Percentiles rank a stretch among this genome's conserved stretches.
Evolutionary conservation across 2,797 vertebrate genomes (phyloP).

Genomic region (Otolemur crassicaudatus): DNA sequence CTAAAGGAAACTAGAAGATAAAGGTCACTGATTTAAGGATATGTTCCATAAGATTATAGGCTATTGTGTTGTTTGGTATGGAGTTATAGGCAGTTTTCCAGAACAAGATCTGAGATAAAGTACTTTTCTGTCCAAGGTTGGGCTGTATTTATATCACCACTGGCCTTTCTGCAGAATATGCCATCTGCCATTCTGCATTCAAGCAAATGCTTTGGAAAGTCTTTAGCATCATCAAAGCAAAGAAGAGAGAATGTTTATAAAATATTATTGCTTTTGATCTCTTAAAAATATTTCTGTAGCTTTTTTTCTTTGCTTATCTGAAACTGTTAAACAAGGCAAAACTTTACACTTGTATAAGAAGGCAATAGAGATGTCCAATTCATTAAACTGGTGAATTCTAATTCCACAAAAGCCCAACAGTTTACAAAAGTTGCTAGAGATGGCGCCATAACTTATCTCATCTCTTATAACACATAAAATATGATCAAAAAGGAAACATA

Average conservation of each 20-base stretch:
- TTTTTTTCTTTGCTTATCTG: not conserved
- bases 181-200: not conserved
- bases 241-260: not conserved
- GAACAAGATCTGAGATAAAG: not conserved
- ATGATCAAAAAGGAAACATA: not conserved
- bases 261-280: not conserved
- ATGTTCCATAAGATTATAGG: not conserved
- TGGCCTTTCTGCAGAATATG: not conserved
- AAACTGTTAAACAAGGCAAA: not conserved
- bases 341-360: not conserved
- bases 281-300: conserved; percentile 2
- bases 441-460: not conserved
- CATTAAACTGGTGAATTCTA: not conserved
- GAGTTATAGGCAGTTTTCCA: not conserved
- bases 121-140: not conserved
- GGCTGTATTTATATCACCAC: not conserved
- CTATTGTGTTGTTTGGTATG: not conserved
- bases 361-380: not conserved
- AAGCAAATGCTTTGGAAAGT: not conserved
- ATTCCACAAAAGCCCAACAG: not conserved
- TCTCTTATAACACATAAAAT: not conserved
- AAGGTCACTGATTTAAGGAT: not conserved
- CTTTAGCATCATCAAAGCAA: not conserved
- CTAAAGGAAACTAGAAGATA: not conserved
- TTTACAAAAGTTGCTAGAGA: not conserved